phyloP scores from a whole-genome alignment of 2,888 invertebrate genomes.

The Diaphora mendica region DNA sequence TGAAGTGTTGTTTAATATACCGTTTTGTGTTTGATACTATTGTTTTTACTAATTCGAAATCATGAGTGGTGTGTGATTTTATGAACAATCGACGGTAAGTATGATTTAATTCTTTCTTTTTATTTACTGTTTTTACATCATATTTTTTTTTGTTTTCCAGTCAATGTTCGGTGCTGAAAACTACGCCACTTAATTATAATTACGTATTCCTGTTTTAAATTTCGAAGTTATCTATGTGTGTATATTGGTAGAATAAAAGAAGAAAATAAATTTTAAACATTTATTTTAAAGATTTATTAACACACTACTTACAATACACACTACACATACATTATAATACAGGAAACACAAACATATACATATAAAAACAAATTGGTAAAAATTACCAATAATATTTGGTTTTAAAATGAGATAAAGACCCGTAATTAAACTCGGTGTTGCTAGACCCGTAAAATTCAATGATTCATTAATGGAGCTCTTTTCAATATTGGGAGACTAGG shows the following conservation, averaged over 20 bases:
- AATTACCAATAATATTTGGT: slow-evolving; percentile 59
- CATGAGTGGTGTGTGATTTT: slow-evolving; percentile 34
- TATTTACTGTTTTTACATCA: slow-evolving; percentile 12
- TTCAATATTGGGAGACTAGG: slow-evolving; percentile 5
- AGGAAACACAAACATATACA: slow-evolving; percentile 68
- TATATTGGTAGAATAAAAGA: slow-evolving; percentile 54
- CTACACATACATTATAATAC: slow-evolving; percentile 51
- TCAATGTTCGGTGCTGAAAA: slow-evolving; percentile 82
- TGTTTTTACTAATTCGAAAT: slow-evolving; percentile 36
- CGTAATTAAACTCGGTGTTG: slow-evolving; percentile 45
- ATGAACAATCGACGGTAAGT: slow-evolving; percentile 35
- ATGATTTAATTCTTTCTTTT: slow-evolving; percentile 18
- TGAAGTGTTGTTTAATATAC: slow-evolving; percentile 29
- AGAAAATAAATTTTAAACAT: slow-evolving; percentile 52
- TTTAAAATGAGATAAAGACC: slow-evolving; percentile 37
- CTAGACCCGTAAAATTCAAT: slow-evolving; percentile 62
- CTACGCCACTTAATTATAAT: slow-evolving; percentile 65
- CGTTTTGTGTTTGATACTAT: slow-evolving; percentile 34
- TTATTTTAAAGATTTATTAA: slow-evolving; percentile 65
- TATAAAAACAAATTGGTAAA: slow-evolving; percentile 47
- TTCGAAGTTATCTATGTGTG: slow-evolving; percentile 16
- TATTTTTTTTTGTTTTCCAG: slow-evolving; percentile 71
- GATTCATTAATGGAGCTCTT: slow-evolving; percentile 40
- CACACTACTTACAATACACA: slow-evolving; percentile 61
- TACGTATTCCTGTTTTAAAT: slow-evolving; percentile 28